These are phyloP conservation scores for Peromyscus polionotus DNA, from an alignment of 2,113 vertebrate species.

Conservation along the genomic window DNA sequence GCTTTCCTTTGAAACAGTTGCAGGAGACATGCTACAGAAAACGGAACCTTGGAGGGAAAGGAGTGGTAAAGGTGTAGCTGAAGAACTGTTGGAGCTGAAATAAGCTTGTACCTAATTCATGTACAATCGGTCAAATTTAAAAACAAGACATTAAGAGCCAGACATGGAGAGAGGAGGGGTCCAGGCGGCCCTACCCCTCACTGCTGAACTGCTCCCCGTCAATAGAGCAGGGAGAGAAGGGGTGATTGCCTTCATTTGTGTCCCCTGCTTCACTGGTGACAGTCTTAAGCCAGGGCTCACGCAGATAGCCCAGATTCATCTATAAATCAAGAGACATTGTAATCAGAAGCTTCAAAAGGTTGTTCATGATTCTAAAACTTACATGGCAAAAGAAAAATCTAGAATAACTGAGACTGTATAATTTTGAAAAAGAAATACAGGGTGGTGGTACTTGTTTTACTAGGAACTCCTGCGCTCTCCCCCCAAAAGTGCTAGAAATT, in stretches of 20 bases:
- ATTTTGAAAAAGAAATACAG: neutral
- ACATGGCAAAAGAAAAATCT: neutral
- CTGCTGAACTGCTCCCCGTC: neutral
- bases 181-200: neutral
- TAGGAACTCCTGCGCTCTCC: neutral
- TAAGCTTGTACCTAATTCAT: neutral
- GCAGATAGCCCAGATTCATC: neutral
- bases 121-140: neutral
- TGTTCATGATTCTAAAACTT: neutral
- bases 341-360: neutral
- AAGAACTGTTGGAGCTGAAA: neutral
- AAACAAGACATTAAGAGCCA: neutral
- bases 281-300: neutral
- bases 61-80: neutral
- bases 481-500: neutral
- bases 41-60: neutral
- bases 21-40: neutral
- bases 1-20: neutral
- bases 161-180: neutral
- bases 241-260: neutral
- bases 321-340: neutral
- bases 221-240: neutral
- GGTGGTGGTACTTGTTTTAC: neutral
- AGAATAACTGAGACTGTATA: neutral
- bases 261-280: neutral